Base-by-base conservation (phyloP, 2,797 vertebrate genomes). In the Arrhamphus sclerolepis region DNA sequence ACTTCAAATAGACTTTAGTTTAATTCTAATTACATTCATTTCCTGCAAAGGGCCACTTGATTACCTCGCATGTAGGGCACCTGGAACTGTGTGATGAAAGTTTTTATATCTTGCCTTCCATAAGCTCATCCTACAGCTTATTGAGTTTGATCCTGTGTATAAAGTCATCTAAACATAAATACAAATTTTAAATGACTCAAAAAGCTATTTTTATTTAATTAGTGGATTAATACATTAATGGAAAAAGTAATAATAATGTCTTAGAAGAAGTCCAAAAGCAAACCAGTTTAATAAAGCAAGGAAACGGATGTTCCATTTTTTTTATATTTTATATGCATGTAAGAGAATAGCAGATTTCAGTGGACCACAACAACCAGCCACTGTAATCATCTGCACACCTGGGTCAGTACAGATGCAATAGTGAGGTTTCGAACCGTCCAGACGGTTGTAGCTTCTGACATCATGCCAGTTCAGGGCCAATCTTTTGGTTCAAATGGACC, bases 381-480 rank as follows among this genome's bases (percentile, higher is more conserved):
- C 7, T 9, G 38, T 62, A 24, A 65, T 43, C 61, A 46, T 58
- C 50, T 11, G 62, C 42, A 20, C 44, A n/a, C 31, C 7, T 49
- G 59, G 56, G 72, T 71, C 64, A 54, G 26, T 53, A 51, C 43
- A 61, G 43, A 48, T 75, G n/a, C 61, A 49, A 62, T 39, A 65
- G 60, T 82, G 68, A 72, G 39, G 60, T 40, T 39, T 59, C 53
- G 39, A 62, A 69, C 66, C 46, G 66, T 70, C 51, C 55, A 66
- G 38, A 57, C 69, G 44, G 16, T 22, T 17, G 40, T 44, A 28
- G 50, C 55, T 72, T 79, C 58, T 77, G 81, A 84, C 85, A 85
- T 86, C 83, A 78, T 21, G 60, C 85, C 84, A 57, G 67, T 82
- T 80, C 70, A 75, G 51, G 57, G 71, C 71, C 75, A 72, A 26